These are phyloP conservation scores for Paedocypris sp. DNA, from an alignment of 2,113 vertebrate species.

Conservation along the genomic window DNA sequence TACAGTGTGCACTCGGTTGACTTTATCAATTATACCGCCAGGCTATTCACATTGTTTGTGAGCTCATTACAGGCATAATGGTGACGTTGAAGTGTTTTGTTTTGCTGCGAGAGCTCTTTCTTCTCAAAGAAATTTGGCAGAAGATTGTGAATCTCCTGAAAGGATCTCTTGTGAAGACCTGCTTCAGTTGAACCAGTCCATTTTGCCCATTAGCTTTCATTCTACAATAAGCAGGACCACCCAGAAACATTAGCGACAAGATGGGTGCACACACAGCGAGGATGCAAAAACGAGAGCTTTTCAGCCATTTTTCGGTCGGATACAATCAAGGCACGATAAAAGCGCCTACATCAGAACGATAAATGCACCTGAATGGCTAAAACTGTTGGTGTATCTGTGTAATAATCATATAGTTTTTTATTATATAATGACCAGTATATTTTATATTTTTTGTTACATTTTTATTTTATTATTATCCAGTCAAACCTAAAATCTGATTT, in stretches of 20 bases:
- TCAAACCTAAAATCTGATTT: too few relatives aligned
- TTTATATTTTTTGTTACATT: too few relatives aligned
- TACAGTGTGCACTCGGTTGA: slow-evolving; percentile 45
- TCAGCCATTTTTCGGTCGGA: slow-evolving; percentile 29
- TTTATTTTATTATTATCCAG: too few relatives aligned
- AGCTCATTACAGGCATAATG: slow-evolving; percentile 49
- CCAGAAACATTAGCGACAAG: slow-evolving; percentile 34
- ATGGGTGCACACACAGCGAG: slow-evolving; percentile 39
- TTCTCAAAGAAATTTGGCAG: slow-evolving; percentile 33
- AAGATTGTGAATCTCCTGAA: slow-evolving; percentile 20
- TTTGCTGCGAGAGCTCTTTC: slow-evolving; percentile 9
- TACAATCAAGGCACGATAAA: too few relatives aligned
- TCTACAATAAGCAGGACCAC: slow-evolving; percentile 45
- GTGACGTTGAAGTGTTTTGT: slow-evolving; percentile 43
- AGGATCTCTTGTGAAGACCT: slow-evolving; percentile 36
- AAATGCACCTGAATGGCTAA: too few relatives aligned
- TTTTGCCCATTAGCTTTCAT: slow-evolving; percentile 33
- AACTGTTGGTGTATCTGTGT: too few relatives aligned
- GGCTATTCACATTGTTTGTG: slow-evolving; percentile 37
- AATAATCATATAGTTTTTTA: too few relatives aligned
- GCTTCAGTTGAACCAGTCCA: slow-evolving; percentile 38
- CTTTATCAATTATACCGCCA: slow-evolving; percentile 32
- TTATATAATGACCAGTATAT: too few relatives aligned
- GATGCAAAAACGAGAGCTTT: slow-evolving; percentile 27
- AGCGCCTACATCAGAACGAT: too few relatives aligned